Conservation (phyloP, 2,797 vertebrate species). For the Bradypus variegatus region DNA sequence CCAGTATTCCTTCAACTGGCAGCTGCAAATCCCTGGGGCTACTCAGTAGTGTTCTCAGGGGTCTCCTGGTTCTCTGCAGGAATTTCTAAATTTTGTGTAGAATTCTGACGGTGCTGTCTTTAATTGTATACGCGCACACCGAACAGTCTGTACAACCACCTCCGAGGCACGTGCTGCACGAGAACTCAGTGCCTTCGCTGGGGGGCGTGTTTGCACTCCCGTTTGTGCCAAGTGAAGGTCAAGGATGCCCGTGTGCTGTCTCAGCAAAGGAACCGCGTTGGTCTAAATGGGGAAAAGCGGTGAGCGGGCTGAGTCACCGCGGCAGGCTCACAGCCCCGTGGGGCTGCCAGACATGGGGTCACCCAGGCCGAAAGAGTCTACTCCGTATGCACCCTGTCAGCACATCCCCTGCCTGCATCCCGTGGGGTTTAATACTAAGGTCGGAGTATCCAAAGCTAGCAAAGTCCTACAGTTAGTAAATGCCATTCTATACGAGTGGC, state of each 20-base stretch:
- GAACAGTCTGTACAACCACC: rapidly evolving
- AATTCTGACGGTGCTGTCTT: rapidly evolving
- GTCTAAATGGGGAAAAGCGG: background rate
- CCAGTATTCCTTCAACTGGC: background rate
- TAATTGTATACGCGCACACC: rapidly evolving
- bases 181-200: no score
- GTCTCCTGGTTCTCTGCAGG: background rate
- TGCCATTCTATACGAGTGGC: no score
- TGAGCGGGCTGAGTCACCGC: background rate
- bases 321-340: background rate
- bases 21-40: background rate
- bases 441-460: background rate
- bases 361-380: rapidly evolving
- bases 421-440: background rate
- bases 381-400: background rate
- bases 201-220: background rate
- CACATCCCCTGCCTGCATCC: background rate
- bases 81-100: no score
- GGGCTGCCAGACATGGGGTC: background rate
- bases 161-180: background rate
- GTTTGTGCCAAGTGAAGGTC: background rate
- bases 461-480: background rate
- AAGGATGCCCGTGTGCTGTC: background rate
- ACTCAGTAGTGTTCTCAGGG: background rate
- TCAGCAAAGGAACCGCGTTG: background rate